Evolutionary conservation across 2,113 vertebrate genomes (phyloP), one percentile per base, ranked within the genome.

Genomic region (Equus quagga): DNA sequence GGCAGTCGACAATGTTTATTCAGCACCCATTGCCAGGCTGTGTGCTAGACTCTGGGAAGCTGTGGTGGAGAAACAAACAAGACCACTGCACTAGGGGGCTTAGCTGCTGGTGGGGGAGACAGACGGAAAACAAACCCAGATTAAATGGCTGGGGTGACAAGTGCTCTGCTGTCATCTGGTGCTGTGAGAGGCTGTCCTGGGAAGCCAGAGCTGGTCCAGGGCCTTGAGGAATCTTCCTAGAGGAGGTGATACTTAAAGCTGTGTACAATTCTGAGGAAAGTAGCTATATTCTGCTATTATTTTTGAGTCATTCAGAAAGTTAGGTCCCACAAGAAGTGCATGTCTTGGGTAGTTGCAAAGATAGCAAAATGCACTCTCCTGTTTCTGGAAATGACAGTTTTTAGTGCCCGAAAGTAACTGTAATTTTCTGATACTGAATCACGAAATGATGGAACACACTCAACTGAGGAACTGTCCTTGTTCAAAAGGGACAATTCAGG

Each of bases 231-330:
- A 26, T 31, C 9, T 62, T 76, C n/a, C 69, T 58, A 19, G 36
- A 82, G 78, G 69, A 44, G 11, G n/a, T 82, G 72, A 51, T 86
- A 19, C 60, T 84, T 67, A 87, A 87, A 83, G 51, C 73, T 78
- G 21, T 2, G 1, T 51, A 28, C 18, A 49, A 44, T 36, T 56
- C 44, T 70, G 24, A 86, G 19, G 36, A 18, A 72, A 67, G 60
- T 31, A 7, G 5, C 11, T 65, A 49, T 21, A 18, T 51, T 84
- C 54, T 28, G 44, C 19, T 84, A 51, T 70, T 81, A 49, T 82
- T 81, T 79, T 96, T 54, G 93, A 95, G 49, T 79, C 62, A 70
- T n/a, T 96, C 79, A 69, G 33, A 70, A 67, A 83, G 26, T 49
- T 85, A 83, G 33, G 10, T 73, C 19, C 7, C 21, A 14, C 8